These are phyloP conservation scores for Hypocryptadius cinnamomeus DNA, from an alignment of 2,113 vertebrate genomes.

Conservation along the genomic window DNA sequence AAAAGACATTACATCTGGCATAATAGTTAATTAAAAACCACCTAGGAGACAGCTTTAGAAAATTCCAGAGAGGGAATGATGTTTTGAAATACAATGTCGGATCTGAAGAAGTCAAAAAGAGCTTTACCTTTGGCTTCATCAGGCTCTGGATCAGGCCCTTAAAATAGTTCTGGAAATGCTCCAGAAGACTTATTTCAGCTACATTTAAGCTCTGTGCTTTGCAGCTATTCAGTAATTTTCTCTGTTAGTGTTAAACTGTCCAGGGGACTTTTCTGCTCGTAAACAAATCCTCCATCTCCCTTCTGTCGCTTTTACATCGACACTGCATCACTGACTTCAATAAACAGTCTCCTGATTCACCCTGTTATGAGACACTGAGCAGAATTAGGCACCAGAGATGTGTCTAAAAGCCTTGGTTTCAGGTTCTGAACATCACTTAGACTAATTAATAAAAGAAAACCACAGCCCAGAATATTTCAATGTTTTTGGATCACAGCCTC, in stretches of 20 bases:
- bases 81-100: neutral
- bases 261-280: neutral
- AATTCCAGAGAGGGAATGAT: neutral
- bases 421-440: constrained; percentile 39
- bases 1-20: neutral
- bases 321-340: constrained; percentile 4
- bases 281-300: constrained; percentile 30
- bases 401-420: constrained; percentile 57
- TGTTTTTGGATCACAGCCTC: constrained; percentile 24
- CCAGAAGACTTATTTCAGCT: constrained; percentile 44
- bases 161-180: constrained; percentile 16
- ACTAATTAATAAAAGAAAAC: constrained; percentile 58
- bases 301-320: neutral
- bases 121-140: neutral
- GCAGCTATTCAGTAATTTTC: constrained; percentile 32
- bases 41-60: neutral
- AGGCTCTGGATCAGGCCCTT: neutral
- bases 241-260: constrained; percentile 22
- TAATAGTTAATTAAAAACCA: neutral
- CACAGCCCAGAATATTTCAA: constrained; percentile 27
- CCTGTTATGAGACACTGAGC: neutral
- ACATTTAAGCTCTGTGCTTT: constrained; percentile 2
- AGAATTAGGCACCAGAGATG: constrained; percentile 50
- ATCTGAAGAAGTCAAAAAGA: neutral
- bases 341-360: constrained; percentile 37